A percentile compares a stretch with the other conserved stretches of the same genome.
Evolutionary conservation across 2,797 vertebrate species (phyloP).

Genomic region (Furcifer pardalis): DNA sequence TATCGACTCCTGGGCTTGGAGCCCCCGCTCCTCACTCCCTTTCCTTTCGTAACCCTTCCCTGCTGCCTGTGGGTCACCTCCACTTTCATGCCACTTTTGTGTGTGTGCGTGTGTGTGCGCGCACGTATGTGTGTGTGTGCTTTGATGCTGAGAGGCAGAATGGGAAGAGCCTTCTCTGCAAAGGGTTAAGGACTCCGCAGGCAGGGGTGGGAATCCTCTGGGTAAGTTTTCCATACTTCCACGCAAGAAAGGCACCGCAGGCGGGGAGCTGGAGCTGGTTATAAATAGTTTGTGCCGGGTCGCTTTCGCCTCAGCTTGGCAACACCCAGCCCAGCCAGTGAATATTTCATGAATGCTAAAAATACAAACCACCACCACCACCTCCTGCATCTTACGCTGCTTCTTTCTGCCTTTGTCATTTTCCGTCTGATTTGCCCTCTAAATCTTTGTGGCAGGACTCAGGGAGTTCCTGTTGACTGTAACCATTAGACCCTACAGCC

Average conservation of each 20-base stretch:
- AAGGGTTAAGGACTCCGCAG: not conserved
- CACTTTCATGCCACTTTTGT: rapidly evolving
- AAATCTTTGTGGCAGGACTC: conserved; percentile 19
- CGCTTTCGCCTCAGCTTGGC: conserved; percentile 22
- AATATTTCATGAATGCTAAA: conserved; percentile 44
- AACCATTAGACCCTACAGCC: not conserved
- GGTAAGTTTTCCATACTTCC: conserved; percentile 23
- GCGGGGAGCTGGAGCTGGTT: conserved; percentile 22
- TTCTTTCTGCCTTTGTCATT: not conserved
- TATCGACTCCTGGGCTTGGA: not conserved
- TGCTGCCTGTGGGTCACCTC: not conserved
- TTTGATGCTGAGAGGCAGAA: not conserved
- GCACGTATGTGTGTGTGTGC: too few species aligned
- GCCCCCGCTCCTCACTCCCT: not conserved
- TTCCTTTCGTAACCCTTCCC: too few species aligned
- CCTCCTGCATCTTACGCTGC: conserved; percentile 4
- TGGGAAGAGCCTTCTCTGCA: not conserved
- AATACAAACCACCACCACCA: conserved; percentile 24
- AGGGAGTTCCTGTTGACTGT: not conserved
- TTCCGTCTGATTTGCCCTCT: conserved; percentile 25
- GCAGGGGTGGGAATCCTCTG: not conserved
- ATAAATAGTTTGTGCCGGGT: conserved; percentile 22
- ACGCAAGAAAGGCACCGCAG: not conserved
- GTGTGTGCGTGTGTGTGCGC: too few species aligned
- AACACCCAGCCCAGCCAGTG: conserved; percentile 24